A percentile compares a stretch with the other conserved stretches of the same genome.
phyloP scores from a whole-genome alignment of 2,113 vertebrate genomes.

The Callaeas wilsoni region DNA sequence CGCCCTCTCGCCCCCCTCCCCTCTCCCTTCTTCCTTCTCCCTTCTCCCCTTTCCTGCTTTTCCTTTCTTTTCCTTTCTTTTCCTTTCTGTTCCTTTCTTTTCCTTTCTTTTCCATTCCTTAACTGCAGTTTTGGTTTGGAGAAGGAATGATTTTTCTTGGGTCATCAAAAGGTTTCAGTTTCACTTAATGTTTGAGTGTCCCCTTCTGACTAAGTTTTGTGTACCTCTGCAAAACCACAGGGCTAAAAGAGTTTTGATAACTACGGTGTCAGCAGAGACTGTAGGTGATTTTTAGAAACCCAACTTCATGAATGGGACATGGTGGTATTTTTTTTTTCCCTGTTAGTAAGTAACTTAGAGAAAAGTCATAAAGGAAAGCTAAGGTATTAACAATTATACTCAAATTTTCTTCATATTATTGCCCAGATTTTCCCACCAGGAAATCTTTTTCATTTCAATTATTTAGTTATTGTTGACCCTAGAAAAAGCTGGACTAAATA shows the following conservation, averaged over 20 bases:
- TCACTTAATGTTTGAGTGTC: neutral
- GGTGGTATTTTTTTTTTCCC: neutral
- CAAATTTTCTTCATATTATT: neutral
- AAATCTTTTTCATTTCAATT: neutral
- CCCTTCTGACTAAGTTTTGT: neutral
- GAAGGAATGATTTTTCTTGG: neutral
- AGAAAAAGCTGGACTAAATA: neutral
- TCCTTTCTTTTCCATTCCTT: neutral
- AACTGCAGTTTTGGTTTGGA: neutral
- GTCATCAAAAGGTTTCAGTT: neutral
- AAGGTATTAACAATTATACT: neutral
- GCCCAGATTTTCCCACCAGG: neutral
- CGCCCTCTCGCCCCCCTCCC: no score
- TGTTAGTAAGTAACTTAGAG: neutral
- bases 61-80: neutral
- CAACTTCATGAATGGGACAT: neutral
- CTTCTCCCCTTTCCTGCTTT: neutral
- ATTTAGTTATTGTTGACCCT: neutral
- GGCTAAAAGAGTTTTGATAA: neutral
- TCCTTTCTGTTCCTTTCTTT: no score
- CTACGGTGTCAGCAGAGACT: neutral
- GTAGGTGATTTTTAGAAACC: neutral
- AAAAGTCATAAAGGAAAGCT: neutral
- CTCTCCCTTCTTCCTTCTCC: neutral
- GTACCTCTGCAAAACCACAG: neutral